A percentile compares a stretch with the other conserved stretches of the same genome.
Evolutionary conservation across 2,113 vertebrate genomes (phyloP).

Genomic region (Protomyctophum bolini): DNA sequence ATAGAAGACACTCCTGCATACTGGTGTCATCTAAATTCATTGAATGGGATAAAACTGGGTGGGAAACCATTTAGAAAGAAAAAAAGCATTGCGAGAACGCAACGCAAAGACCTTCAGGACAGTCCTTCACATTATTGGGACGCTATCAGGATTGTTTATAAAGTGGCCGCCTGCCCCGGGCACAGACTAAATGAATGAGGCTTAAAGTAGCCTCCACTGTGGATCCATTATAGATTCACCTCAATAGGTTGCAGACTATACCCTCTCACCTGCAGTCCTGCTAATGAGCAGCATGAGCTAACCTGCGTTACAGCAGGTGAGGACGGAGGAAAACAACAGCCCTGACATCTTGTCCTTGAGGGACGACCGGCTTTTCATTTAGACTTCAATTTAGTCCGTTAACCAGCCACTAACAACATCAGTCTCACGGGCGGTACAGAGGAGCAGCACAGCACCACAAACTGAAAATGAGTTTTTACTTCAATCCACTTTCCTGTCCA

Average conservation of each 20-base stretch:
- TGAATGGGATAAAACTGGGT: too few species aligned
- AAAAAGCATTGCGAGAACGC: too few species aligned
- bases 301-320: constrained; percentile 41
- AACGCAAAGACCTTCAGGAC: too few species aligned
- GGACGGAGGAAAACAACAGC: constrained; percentile 47
- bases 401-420: constrained; percentile 26
- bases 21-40: too few species aligned
- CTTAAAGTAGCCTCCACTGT: constrained; percentile 63
- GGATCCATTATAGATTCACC: constrained; percentile 65
- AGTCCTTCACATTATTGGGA: too few species aligned
- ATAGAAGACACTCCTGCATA: too few species aligned
- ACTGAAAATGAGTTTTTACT: background rate
- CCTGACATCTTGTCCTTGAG: constrained; percentile 49
- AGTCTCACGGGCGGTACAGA: constrained; percentile 15
- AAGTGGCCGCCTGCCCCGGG: constrained; percentile 37
- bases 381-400: constrained; percentile 46
- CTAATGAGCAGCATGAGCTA: constrained; percentile 32
- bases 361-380: constrained; percentile 47
- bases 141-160: background rate
- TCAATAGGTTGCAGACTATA: constrained; percentile 47
- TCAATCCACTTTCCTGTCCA: too few species aligned
- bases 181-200: constrained; percentile 64
- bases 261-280: constrained; percentile 44
- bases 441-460: constrained; percentile 14
- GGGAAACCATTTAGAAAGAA: too few species aligned